Evolutionary conservation across 2,888 invertebrate species (phyloP).

Genomic region (Drosophila nr. perissopoda): DNA sequence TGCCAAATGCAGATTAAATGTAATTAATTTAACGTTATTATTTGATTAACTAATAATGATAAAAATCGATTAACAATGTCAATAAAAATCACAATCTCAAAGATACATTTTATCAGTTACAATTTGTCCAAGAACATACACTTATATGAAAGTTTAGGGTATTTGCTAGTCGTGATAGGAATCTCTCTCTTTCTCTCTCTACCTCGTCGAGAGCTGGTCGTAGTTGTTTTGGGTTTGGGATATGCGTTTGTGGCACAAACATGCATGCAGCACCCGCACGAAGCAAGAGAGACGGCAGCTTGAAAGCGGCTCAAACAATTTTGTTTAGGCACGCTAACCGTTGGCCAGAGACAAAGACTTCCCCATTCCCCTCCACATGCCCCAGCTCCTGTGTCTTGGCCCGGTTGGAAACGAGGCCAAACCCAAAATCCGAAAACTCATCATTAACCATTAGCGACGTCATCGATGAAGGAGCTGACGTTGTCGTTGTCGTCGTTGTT

Average conservation of each 20-base stretch:
- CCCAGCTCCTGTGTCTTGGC: not conserved
- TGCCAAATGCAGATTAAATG: not conserved
- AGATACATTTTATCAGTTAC: not conserved
- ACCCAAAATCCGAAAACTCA: conserved; percentile 68
- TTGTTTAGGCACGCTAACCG: conserved; percentile 72
- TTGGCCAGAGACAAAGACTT: conserved; percentile 20
- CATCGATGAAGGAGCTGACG: conserved; percentile 60
- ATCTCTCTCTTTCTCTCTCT: not conserved
- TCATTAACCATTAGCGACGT: conserved; percentile 79
- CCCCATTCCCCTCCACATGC: not conserved
- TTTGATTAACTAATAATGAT: not conserved
- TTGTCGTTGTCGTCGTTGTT: conserved; percentile 33
- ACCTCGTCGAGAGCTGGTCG: not conserved
- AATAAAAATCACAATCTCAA: not conserved
- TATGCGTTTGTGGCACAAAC: conserved; percentile 45
- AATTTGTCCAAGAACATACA: not conserved
- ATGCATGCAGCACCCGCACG: conserved; percentile 48
- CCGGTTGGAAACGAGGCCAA: conserved; percentile 68
- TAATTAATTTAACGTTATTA: not conserved
- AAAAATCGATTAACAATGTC: not conserved
- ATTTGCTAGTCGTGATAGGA: not conserved
- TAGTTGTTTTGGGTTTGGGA: conserved; percentile 12
- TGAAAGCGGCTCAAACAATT: conserved; percentile 61
- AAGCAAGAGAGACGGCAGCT: conserved; percentile 44
- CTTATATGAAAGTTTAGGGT: not conserved